Percentiles rank a stretch among this genome's conserved stretches.
These are phyloP conservation scores for Picus viridis DNA, from an alignment of 2,797 vertebrate species.

Conservation along the genomic window DNA sequence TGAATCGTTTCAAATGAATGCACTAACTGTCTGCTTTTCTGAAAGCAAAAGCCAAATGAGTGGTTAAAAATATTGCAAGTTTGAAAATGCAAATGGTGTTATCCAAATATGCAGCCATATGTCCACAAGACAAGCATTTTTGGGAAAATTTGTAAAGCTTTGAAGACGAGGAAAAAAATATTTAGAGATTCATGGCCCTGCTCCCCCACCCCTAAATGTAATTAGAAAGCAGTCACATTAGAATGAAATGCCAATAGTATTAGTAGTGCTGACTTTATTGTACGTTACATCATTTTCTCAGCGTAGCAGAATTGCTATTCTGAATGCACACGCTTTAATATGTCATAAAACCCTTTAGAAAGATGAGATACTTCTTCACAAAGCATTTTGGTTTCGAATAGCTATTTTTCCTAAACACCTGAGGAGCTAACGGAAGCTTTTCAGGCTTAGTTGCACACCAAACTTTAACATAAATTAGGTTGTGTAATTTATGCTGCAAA, in stretches of 20 bases:
- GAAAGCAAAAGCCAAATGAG: constrained; percentile 83
- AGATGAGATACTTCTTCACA: constrained; percentile 15
- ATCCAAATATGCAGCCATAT: constrained; percentile 87
- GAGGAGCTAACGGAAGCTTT: constrained; percentile 39
- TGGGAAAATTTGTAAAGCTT: constrained; percentile 77
- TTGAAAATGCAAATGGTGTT: constrained; percentile 86
- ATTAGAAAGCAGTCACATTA: constrained; percentile 33
- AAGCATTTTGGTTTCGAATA: constrained; percentile 49
- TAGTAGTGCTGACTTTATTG: constrained; percentile 15
- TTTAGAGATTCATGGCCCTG: constrained; percentile 70
- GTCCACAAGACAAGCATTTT: constrained; percentile 82
- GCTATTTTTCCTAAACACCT: constrained; percentile 47
- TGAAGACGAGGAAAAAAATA: constrained; percentile 77
- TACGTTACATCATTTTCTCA: constrained; percentile 59
- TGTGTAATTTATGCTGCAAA: constrained; percentile 76
- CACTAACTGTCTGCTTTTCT: constrained; percentile 81
- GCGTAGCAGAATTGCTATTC: constrained; percentile 27
- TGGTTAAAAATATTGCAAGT: constrained; percentile 83
- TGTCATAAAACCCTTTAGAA: constrained; percentile 5
- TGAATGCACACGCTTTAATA: constrained; percentile 34
- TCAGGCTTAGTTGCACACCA: constrained; percentile 43
- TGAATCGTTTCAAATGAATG: constrained; percentile 79
- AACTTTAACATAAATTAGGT: constrained; percentile 72
- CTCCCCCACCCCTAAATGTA: background rate
- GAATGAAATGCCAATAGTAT: constrained; percentile 66